Conservation (phyloP, 2,113 vertebrate species). For the Hoplias malabaricus region DNA sequence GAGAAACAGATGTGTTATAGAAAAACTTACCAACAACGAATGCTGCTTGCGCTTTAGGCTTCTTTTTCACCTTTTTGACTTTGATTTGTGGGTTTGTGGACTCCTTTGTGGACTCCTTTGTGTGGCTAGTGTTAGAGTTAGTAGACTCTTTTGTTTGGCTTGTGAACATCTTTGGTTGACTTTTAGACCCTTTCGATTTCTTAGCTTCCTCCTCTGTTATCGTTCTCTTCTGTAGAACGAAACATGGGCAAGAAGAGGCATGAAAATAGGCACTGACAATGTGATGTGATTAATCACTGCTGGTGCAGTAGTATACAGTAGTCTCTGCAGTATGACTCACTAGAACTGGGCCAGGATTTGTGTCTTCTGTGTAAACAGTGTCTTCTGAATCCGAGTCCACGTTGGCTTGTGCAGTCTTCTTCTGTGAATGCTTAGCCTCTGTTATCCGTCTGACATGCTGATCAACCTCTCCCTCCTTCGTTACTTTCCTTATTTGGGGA, state of each 20-base stretch:
- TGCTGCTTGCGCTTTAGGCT: constrained; percentile 38
- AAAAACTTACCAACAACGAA: constrained; percentile 57
- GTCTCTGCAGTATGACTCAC: constrained; percentile 27
- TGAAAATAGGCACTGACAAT: background rate
- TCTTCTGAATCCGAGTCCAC: constrained; percentile 17
- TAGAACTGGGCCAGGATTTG: background rate
- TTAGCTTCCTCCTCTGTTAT: constrained; percentile 8
- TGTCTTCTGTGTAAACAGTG: background rate
- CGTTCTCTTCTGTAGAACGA: constrained; percentile 28
- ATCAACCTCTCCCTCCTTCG: constrained; percentile 8
- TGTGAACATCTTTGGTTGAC: background rate
- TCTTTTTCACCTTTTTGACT: constrained; percentile 28
- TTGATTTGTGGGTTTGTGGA: constrained; percentile 10
- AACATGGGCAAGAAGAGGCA: background rate
- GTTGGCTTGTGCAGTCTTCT: background rate
- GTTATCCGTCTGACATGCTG: background rate
- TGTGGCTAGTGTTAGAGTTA: no score
- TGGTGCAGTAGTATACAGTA: no score
- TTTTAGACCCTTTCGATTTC: background rate
- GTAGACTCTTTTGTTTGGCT: background rate
- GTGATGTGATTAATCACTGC: background rate
- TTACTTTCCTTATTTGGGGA: constrained; percentile 9
- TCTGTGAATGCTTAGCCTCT: background rate
- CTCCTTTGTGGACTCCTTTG: constrained; percentile 5
- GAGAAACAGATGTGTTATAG: background rate